Percentiles rank a stretch among this genome's conserved stretches.
Evolutionary conservation across 1,140 invertebrate genomes (phyloP).

Genomic region (Lasaia peninsularis): DNA sequence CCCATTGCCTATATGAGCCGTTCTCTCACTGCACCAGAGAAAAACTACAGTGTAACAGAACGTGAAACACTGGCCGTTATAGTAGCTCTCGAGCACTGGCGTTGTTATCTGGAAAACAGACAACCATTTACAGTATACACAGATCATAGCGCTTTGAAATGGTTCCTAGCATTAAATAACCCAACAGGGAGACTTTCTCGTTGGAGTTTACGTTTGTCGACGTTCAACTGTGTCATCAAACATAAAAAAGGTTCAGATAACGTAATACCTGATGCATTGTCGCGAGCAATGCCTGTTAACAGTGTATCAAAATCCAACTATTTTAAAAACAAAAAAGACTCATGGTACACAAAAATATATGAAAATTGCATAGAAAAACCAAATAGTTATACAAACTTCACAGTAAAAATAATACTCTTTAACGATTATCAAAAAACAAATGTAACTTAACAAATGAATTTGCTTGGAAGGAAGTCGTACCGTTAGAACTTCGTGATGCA

Average conservation of each 20-base stretch:
- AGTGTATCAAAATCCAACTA: not conserved
- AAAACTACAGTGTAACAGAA: slow-evolving; percentile 35
- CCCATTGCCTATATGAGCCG: slow-evolving; percentile 34
- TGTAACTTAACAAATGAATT: slow-evolving; percentile 25
- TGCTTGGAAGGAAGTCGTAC: slow-evolving; percentile 28
- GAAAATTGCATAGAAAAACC: slow-evolving; percentile 23
- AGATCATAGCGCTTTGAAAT: slow-evolving; percentile 35
- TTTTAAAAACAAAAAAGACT: slow-evolving; percentile 14
- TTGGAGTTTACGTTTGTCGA: slow-evolving; percentile 36
- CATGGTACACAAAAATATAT: slow-evolving; percentile 29
- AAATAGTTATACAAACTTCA: slow-evolving; percentile 20
- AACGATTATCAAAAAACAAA: slow-evolving; percentile 23
- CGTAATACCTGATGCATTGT: slow-evolving; percentile 37
- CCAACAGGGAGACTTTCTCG: slow-evolving; percentile 34
- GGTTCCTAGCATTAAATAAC: slow-evolving; percentile 47
- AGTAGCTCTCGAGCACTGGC: not conserved
- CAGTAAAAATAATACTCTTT: slow-evolving; percentile 24
- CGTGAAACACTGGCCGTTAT: slow-evolving; percentile 31
- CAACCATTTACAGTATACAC: slow-evolving; percentile 31
- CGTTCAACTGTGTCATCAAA: slow-evolving; percentile 41
- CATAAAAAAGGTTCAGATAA: slow-evolving; percentile 41
- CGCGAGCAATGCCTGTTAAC: slow-evolving; percentile 21
- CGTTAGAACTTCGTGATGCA: too few species aligned
- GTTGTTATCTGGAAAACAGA: slow-evolving; percentile 33
- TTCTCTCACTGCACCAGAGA: slow-evolving; percentile 21